phyloP scores from a whole-genome alignment of 30 jellyfish, hydroid and myxozoan genomes.

The Hydractinia echinata region DNA sequence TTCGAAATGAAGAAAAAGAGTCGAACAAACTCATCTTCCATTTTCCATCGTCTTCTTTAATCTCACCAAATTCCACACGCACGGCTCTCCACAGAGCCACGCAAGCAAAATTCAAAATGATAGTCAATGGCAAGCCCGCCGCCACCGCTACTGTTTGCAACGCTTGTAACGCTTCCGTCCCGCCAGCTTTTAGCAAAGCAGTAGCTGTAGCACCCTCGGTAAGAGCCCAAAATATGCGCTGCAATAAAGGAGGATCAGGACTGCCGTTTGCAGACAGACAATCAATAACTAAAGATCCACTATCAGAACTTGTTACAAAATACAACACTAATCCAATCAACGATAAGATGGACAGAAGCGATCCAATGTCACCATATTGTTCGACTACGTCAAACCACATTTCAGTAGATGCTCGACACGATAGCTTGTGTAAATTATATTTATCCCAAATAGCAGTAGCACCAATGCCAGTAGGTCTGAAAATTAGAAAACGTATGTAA shows the following conservation, averaged over 20 bases:
- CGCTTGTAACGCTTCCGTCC: slow-evolving; percentile 72
- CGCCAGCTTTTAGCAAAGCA: slow-evolving; percentile 81
- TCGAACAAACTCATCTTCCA: slow-evolving; percentile 56
- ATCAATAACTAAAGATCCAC: slow-evolving; percentile 90
- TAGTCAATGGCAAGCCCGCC: slow-evolving; percentile 78
- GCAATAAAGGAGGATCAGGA: slow-evolving; percentile 85
- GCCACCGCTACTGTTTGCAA: slow-evolving; percentile 76
- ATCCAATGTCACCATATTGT: slow-evolving; percentile 75
- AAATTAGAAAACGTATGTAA: background rate
- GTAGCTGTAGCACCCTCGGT: slow-evolving; percentile 97
- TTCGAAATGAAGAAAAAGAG: slow-evolving; percentile 16
- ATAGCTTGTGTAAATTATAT: slow-evolving; percentile 32
- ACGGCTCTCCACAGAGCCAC: slow-evolving; percentile 93
- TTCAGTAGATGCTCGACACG: slow-evolving; percentile 74
- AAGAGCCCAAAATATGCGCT: slow-evolving; percentile 90
- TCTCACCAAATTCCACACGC: slow-evolving; percentile 65
- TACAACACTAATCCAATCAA: slow-evolving; percentile 62
- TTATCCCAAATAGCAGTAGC: slow-evolving; percentile 14
- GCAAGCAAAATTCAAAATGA: slow-evolving; percentile 74
- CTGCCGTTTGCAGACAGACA: slow-evolving; percentile 84
- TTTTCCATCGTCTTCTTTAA: slow-evolving; percentile 50
- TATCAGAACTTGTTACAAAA: slow-evolving; percentile 87
- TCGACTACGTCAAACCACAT: slow-evolving; percentile 85
- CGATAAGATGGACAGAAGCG: slow-evolving; percentile 60
- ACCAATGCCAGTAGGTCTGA: background rate